Base-by-base conservation (phyloP, 2,797 vertebrate species). In the Anguilla obscura region DNA sequence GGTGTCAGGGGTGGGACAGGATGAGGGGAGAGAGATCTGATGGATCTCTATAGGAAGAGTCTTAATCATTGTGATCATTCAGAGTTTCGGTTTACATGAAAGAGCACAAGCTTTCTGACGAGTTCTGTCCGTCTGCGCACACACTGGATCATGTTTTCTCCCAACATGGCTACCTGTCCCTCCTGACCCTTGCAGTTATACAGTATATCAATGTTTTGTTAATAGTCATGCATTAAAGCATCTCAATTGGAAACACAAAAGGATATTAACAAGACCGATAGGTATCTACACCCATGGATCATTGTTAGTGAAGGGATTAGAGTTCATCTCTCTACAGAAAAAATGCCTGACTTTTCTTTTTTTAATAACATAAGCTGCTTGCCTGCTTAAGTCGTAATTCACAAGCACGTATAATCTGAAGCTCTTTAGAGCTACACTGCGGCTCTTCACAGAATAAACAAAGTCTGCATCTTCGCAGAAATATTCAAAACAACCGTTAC, bases 361-460 rank as follows among this genome's bases (percentile, higher is more conserved):
- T 79, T 79, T 36, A 80, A 80, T 45, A 80, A 80, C 40, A 1
- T 80, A 40, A 80, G 40, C 76, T 80, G 63, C 69, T 74, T 74
- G 56, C 40, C 40, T 45, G 4, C 69, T 74, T 74, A 74, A 30
- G 69, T 74, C 12, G 69, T 80, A 18, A 80, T 80, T 48, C 76
- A 40, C 36, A 21, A 54, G 82, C 1, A 52, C 52, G 3, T 84
- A 14, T 56, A 7, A 84, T 82, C n/a, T 54, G 83, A 27, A n/a
- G 48, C 80, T 83, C 80, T 52, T 50, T 50, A 27, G 21, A 30
- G 83, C 5, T 33, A 18, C 21, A 84, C 27, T 56, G n/a, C 16
- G 50, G 30, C 83, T 27, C n/a, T 30, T 30, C 12, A 84, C 50
- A 83, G 45, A 83, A 83, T 27, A 14, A 12, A 24, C 8, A 80